Evolutionary conservation across 2,113 vertebrate genomes (phyloP).

Genomic region (Archocentrus centrarchus): DNA sequence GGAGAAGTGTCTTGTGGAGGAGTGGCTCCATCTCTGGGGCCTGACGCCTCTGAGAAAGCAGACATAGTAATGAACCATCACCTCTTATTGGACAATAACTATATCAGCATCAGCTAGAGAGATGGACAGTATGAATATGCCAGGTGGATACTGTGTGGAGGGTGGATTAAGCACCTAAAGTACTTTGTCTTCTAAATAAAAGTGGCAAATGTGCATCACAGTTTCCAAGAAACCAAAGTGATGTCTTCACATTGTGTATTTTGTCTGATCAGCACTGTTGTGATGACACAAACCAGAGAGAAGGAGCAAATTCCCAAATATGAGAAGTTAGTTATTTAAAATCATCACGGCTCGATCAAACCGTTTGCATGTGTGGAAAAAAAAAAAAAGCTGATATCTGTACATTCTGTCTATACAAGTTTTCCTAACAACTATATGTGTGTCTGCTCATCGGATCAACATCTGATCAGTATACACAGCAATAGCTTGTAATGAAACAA

Average conservation of each 20-base stretch:
- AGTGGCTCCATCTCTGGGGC: slow-evolving; percentile 85
- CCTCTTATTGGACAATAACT: neutral
- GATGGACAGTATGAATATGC: fast-evolving
- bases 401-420: too few relatives aligned
- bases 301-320: too few relatives aligned
- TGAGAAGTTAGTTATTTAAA: neutral
- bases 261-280: too few relatives aligned
- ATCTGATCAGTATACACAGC: neutral
- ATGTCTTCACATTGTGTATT: too few relatives aligned
- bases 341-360: neutral
- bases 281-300: too few relatives aligned
- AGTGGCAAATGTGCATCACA: too few relatives aligned
- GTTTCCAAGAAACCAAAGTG: too few relatives aligned
- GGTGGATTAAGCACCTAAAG: neutral
- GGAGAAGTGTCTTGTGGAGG: slow-evolving; percentile 92
- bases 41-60: slow-evolving; percentile 81
- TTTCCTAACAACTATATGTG: neutral
- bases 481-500: neutral
- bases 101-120: too few relatives aligned
- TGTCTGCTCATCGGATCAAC: neutral
- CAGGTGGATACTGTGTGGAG: neutral
- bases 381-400: too few relatives aligned
- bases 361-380: too few relatives aligned
- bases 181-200: too few relatives aligned
- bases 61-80: neutral